These are phyloP conservation scores for Reticulitermes lucifugus DNA, from an alignment of 2,888 invertebrate genomes.

Conservation along the genomic window DNA sequence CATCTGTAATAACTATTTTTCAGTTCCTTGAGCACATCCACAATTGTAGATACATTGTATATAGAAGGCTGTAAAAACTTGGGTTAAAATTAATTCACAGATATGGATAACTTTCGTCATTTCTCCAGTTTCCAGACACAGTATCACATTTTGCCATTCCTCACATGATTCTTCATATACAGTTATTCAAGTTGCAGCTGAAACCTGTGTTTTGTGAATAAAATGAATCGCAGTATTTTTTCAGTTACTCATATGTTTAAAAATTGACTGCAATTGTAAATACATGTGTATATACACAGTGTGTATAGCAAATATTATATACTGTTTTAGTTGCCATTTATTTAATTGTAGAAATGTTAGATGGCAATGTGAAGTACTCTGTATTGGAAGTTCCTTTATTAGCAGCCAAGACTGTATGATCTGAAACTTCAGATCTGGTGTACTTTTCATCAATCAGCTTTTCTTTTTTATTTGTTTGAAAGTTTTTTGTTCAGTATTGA, in stretches of 20 bases:
- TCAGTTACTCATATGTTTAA: neutral
- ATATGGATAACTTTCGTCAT: neutral
- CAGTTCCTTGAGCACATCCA: neutral
- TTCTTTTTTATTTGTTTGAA: neutral
- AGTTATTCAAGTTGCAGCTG: neutral
- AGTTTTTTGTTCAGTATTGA: neutral
- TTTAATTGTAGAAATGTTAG: neutral
- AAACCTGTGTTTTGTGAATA: neutral
- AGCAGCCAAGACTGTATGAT: constrained; percentile 4
- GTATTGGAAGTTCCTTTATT: neutral
- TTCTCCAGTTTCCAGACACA: neutral
- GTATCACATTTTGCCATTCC: neutral
- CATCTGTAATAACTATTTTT: neutral
- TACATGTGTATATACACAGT: neutral
- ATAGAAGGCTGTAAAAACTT: neutral
- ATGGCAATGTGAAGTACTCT: neutral
- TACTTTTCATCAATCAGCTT: neutral
- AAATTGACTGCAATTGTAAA: neutral
- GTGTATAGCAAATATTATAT: neutral
- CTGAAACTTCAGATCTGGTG: neutral
- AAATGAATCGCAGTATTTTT: neutral
- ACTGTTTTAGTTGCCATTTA: neutral
- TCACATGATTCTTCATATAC: neutral
- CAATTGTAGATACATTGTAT: neutral
- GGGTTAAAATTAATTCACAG: neutral